A percentile compares a stretch with the other conserved stretches of the same genome.
phyloP scores from a whole-genome alignment of 2,797 vertebrate genomes.

The Myoxocephalus aenaeus region DNA sequence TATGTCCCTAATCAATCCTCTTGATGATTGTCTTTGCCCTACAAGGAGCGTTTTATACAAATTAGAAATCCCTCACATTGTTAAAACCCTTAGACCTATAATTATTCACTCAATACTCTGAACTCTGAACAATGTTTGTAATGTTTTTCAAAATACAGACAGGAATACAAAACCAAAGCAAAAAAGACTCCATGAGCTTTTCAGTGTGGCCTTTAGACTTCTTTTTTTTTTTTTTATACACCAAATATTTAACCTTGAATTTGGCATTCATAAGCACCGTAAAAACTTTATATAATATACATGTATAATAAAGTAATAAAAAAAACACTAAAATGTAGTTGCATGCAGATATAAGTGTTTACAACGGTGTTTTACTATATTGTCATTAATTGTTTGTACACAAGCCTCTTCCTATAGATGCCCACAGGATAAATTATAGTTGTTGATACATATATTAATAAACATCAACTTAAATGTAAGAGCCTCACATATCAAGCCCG shows the following conservation, averaged over 20 bases:
- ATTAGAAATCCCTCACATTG: not conserved
- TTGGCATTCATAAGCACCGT: too few relatives aligned
- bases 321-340: not conserved
- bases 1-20: conserved; percentile 6
- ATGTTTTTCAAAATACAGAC: not conserved
- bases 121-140: not conserved
- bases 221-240: not conserved
- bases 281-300: too few relatives aligned
- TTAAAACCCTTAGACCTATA: not conserved
- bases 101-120: too few relatives aligned
- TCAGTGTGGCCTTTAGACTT: too few relatives aligned
- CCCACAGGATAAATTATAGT: not conserved
- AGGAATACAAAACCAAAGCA: not conserved
- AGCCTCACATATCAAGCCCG: not conserved
- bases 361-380: not conserved
- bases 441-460: not conserved
- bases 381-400: not conserved
- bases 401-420: not conserved
- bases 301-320: not conserved
- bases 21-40: conserved; percentile 10
- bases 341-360: not conserved
- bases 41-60: not conserved
- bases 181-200: not conserved
- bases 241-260: too few relatives aligned
- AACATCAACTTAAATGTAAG: too few relatives aligned